Conservation (phyloP, 2,888 invertebrate genomes). For the Terebella lapidaria region DNA sequence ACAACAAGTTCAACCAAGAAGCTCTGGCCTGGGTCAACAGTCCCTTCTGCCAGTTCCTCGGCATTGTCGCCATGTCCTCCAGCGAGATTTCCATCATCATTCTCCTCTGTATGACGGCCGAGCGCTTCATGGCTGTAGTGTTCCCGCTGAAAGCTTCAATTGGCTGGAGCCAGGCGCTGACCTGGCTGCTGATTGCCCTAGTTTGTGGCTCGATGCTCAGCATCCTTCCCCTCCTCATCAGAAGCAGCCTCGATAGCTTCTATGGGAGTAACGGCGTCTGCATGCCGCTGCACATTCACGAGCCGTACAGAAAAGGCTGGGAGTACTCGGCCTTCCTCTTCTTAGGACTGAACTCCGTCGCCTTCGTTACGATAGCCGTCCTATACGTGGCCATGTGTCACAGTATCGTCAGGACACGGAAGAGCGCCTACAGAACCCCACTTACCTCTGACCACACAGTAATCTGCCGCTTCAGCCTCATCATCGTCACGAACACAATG, state of each 20-base stretch:
- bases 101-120: constrained; percentile 67
- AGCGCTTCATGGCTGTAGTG: constrained; percentile 56
- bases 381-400: constrained; percentile 63
- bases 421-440: not conserved
- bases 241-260: constrained; percentile 47
- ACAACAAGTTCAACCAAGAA: constrained; percentile 51
- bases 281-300: constrained; percentile 67
- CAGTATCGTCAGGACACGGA: constrained; percentile 43
- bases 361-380: constrained; percentile 44
- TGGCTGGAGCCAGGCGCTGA: constrained; percentile 54
- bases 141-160: constrained; percentile 13
- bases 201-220: constrained; percentile 59
- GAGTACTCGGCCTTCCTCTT: constrained; percentile 69
- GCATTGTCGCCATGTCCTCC: constrained; percentile 64
- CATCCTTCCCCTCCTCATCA: constrained; percentile 62
- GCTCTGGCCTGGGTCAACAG: constrained; percentile 65
- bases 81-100: constrained; percentile 66
- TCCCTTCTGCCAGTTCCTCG: constrained; percentile 63
- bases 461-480: constrained; percentile 66
- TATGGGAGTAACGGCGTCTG: constrained; percentile 65
- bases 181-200: constrained; percentile 10
- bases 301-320: constrained; percentile 66
- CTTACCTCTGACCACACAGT: constrained; percentile 54
- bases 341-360: constrained; percentile 60
- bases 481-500: constrained; percentile 66